A percentile compares a stretch with the other conserved stretches of the same genome.
Conservation (phyloP, 2,113 vertebrate genomes). For the Fulmarus glacialis region DNA sequence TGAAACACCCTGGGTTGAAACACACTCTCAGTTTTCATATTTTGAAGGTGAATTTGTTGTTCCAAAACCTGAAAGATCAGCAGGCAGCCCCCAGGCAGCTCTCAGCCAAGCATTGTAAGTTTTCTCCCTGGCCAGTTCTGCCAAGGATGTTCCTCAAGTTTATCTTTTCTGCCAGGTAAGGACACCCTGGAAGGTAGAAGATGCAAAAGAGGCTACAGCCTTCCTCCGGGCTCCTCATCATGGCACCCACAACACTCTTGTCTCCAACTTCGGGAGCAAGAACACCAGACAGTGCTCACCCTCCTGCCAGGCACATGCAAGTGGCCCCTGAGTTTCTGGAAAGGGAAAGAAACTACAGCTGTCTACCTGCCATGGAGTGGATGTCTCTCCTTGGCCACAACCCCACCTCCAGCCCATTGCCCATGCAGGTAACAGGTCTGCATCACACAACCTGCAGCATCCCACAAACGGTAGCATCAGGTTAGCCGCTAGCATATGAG, state of each 20-base stretch:
- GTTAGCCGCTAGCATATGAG: rapidly evolving
- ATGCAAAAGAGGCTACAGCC: neutral
- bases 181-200: neutral
- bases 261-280: neutral
- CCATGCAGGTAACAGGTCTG: neutral
- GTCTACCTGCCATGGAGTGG: neutral
- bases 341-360: neutral
- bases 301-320: neutral
- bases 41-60: slow-evolving; percentile 20
- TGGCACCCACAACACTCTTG: neutral
- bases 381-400: neutral
- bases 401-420: neutral
- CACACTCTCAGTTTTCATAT: neutral
- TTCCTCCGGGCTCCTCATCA: neutral
- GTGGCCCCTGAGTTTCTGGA: neutral
- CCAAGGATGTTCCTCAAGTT: neutral
- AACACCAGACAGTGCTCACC: neutral
- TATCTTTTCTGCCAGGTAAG: neutral
- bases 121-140: neutral
- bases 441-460: neutral
- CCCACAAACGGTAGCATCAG: neutral
- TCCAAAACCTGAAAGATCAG: neutral
- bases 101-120: neutral
- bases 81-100: neutral
- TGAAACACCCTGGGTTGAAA: neutral